Conservation (phyloP, 1,140 invertebrate genomes). For the Mactra quadrangularis region DNA sequence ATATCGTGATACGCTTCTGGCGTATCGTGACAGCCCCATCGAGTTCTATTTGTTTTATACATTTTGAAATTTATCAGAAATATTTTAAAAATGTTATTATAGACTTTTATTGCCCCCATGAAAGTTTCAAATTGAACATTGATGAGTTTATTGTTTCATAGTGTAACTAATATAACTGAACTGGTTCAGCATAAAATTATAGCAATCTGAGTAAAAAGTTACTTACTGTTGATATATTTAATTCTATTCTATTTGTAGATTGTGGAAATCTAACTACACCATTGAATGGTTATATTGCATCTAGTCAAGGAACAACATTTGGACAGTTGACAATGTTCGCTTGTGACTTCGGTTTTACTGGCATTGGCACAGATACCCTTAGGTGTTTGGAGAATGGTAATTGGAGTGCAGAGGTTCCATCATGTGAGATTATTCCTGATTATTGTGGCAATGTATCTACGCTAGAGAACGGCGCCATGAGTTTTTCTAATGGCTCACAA, state of each 20-base stretch:
- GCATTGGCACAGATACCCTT: not conserved
- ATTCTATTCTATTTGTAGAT: not conserved
- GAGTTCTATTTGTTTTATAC: too few species aligned
- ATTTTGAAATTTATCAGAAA: too few species aligned
- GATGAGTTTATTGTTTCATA: too few species aligned
- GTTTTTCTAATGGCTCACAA: not conserved
- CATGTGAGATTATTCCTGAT: conserved; percentile 11
- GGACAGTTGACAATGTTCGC: conserved; percentile 11
- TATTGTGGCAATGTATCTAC: not conserved
- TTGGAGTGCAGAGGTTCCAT: conserved; percentile 19
- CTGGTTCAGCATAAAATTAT: too few species aligned
- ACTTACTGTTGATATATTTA: too few species aligned
- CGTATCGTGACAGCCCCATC: too few species aligned
- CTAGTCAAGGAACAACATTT: conserved; percentile 34
- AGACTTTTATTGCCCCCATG: too few species aligned
- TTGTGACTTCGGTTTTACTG: conserved; percentile 30
- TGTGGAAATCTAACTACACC: conserved; percentile 29
- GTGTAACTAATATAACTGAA: too few species aligned
- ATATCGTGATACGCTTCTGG: too few species aligned
- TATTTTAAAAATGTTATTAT: too few species aligned
- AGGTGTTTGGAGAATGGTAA: not conserved
- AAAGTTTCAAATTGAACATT: too few species aligned
- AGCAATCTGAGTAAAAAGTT: too few species aligned
- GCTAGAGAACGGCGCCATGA: not conserved
- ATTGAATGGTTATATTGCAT: conserved; percentile 9